Conservation (phyloP, 2,888 invertebrate genomes). For the Criorhina ranunculi region DNA sequence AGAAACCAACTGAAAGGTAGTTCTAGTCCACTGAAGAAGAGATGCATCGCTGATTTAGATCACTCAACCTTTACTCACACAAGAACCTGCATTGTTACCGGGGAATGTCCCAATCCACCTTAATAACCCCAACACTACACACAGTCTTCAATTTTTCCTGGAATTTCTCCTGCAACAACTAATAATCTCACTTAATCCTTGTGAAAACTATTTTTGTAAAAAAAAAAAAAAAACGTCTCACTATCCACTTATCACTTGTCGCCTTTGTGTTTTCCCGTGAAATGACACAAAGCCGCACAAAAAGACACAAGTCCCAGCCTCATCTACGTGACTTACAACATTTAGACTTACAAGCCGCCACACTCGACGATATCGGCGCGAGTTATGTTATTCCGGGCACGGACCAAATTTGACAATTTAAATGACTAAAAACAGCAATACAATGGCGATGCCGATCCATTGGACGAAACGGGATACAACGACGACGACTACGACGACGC, state of each 20-base stretch:
- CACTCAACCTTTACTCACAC: too few species aligned
- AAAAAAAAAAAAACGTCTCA: too few species aligned
- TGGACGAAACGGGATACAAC: conserved; percentile 53
- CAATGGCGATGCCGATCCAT: conserved; percentile 72
- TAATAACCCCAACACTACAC: too few species aligned
- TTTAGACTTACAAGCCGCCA: conserved; percentile 33
- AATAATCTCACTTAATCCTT: conserved; percentile 28
- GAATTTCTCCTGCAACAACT: conserved; percentile 16
- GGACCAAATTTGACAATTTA: conserved; percentile 75
- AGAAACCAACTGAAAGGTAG: too few species aligned
- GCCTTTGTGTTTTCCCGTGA: conserved; percentile 47
- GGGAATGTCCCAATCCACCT: background rate
- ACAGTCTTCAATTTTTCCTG: background rate
- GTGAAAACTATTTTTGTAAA: background rate
- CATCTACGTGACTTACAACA: conserved; percentile 6
- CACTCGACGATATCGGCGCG: conserved; percentile 21
- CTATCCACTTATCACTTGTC: conserved; percentile 38
- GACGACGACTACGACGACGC: conserved; percentile 39
- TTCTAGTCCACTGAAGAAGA: too few species aligned
- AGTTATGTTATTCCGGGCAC: conserved; percentile 69
- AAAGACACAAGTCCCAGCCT: conserved; percentile 3
- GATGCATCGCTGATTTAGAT: too few species aligned
- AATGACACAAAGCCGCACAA: conserved; percentile 43
- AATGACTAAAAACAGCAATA: conserved; percentile 73
- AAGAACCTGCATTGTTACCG: too few species aligned